phyloP scores from a whole-genome alignment of 2,888 invertebrate genomes.

The Perithous albicinctus region DNA sequence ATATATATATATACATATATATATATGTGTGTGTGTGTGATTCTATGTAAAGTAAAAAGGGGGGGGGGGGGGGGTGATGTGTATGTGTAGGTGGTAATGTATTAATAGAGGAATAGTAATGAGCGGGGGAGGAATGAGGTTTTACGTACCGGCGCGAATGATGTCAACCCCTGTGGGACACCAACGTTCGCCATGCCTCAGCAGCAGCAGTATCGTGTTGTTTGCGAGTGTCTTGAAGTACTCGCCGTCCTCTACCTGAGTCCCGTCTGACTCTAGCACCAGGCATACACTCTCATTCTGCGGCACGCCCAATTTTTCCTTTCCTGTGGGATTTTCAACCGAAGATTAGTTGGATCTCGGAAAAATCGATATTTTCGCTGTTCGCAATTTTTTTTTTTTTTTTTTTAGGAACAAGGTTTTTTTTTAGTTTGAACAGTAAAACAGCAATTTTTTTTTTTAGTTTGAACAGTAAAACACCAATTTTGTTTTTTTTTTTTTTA shows the following conservation, averaged over 20 bases:
- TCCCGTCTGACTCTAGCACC: slow-evolving; percentile 98
- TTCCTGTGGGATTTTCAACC: slow-evolving; percentile 86
- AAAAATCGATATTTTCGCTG: too few species aligned
- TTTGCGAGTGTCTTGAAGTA: slow-evolving; percentile 97
- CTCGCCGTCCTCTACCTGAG: slow-evolving; percentile 98
- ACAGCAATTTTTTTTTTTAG: too few species aligned
- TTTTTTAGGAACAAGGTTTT: too few species aligned
- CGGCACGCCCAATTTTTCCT: slow-evolving; percentile 95
- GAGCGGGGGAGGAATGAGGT: not conserved
- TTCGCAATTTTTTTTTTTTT: too few species aligned
- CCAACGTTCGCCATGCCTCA: slow-evolving; percentile 96
- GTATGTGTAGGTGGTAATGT: not conserved
- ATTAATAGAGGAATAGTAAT: slow-evolving; percentile 25
- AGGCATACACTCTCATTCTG: slow-evolving; percentile 94
- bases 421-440: too few species aligned
- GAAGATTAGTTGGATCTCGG: not conserved
- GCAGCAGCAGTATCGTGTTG: slow-evolving; percentile 94
- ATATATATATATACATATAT: too few species aligned
- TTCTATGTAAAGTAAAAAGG: not conserved
- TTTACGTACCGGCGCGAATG: slow-evolving; percentile 93
- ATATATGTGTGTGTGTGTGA: slow-evolving; percentile 26
- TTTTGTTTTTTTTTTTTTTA: too few species aligned
- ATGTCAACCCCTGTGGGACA: slow-evolving; percentile 97
- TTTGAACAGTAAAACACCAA: too few species aligned
- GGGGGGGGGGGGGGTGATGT: not conserved